Base-by-base conservation (phyloP, 2,888 invertebrate genomes). In the Phengaris arion region DNA sequence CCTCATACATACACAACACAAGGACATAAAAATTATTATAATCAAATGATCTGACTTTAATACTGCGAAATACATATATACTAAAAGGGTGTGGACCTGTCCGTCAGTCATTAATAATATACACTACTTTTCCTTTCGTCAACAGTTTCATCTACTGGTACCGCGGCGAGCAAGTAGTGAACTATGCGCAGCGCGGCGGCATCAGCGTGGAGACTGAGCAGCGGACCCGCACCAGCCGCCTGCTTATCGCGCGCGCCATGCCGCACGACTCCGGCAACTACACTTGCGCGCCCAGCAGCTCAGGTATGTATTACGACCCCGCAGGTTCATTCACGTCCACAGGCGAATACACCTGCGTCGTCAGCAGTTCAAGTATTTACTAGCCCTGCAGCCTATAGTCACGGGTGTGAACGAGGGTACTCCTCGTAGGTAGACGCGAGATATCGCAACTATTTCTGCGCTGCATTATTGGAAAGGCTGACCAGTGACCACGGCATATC, bases 241-340 rank as follows among this genome's bases (percentile, higher is more conserved):
- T 98, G 81, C 95, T 97, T 83, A 97, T 98, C 84, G 97, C 97
- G 76, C 96, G 97, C 81, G 98, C 98, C 76, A 95, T 96, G 80
- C 95, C 97, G 76, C 95, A 96, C 77, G 97, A 98, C 94, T 97
- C 96, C 74, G 98, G 98, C 83, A 98, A 98, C 94, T 98, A 98
- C 90, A 98, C 98, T 70, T 98, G 98, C 89, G 96, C 97, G 82
- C 98, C 98, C 77, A 96, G 96, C 86, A 97, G 96, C 87, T 96
- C 96, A 82, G 95, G 95, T 95, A 81, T 83, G 64, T 13, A 6
- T 5, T 35, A 64, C 10, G 22, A 10, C 59, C 6, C 35, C 22
- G n/a, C 15, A 59, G 22, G 22, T 22, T 8, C 8, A 59, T 48
- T n/a, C n/a, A n/a, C 3, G 46, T 45, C 97, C 94, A 97, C 96